These are phyloP conservation scores for Nomada ruficornis DNA, from an alignment of 2,888 invertebrate genomes.

Conservation along the genomic window DNA sequence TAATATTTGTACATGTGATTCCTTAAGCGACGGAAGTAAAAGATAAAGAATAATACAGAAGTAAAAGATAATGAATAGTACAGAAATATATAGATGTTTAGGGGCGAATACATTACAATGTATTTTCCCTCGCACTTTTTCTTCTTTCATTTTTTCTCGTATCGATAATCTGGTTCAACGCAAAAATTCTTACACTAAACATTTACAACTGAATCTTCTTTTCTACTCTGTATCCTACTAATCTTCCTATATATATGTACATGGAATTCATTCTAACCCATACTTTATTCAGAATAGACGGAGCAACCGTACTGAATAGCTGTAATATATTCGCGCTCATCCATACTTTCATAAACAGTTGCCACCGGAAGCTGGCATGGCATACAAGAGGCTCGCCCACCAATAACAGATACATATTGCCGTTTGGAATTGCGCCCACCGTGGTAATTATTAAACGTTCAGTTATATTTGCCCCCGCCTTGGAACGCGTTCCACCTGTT, in stretches of 20 bases:
- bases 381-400: not conserved
- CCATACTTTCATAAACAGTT: constrained; percentile 21
- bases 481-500: not conserved
- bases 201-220: not conserved
- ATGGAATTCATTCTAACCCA: constrained; percentile 11
- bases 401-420: constrained; percentile 14
- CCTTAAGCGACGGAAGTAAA: no score
- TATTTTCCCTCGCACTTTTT: no score
- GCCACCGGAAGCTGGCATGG: not conserved
- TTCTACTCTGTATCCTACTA: constrained; percentile 1
- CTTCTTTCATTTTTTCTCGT: no score
- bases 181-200: no score
- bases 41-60: no score
- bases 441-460: constrained; percentile 11
- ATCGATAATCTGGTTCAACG: no score
- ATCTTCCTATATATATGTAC: not conserved
- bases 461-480: not conserved
- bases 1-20: no score
- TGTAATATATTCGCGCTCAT: not conserved
- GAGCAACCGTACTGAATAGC: not conserved
- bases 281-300: constrained; percentile 18
- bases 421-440: not conserved
- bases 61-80: no score
- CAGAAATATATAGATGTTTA: no score
- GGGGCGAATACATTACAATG: no score